Conservation (phyloP, 2,797 vertebrate species). For the Lycodopsis pacificus region DNA sequence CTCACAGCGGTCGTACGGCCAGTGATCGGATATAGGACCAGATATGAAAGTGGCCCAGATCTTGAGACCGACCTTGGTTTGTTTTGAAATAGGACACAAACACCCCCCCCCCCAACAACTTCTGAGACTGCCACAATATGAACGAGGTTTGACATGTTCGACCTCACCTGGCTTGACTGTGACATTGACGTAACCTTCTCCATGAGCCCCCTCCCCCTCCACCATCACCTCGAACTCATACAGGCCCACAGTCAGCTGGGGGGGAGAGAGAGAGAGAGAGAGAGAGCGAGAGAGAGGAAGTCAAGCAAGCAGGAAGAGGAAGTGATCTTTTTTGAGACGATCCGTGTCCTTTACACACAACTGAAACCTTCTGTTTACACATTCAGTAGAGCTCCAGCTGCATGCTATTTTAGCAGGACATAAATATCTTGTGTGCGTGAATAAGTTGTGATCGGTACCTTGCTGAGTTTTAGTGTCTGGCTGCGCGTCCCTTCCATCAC, state of each 20-base stretch:
- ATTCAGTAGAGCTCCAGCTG: slow-evolving; percentile 6
- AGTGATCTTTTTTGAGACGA: not conserved
- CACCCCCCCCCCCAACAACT: not conserved
- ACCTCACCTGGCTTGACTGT: slow-evolving; percentile 94
- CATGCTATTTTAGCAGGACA: slow-evolving; percentile 13
- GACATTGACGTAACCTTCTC: slow-evolving; percentile 96
- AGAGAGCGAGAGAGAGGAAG: not conserved
- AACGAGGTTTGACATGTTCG: not conserved
- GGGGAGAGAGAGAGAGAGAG: not conserved
- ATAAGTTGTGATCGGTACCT: slow-evolving; percentile 80
- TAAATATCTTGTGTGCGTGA: not conserved
- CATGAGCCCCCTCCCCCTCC: slow-evolving; percentile 86
- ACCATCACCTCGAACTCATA: slow-evolving; percentile 95
- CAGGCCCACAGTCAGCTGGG: slow-evolving; percentile 94
- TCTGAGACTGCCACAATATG: not conserved
- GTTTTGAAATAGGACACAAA: not conserved
- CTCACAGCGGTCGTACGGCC: too few species aligned
- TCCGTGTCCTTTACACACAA: not conserved
- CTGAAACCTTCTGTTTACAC: slow-evolving; percentile 8
- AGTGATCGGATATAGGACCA: too few species aligned
- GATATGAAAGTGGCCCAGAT: not conserved
- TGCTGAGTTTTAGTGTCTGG: slow-evolving; percentile 91
- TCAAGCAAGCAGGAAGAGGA: slow-evolving; percentile 16
- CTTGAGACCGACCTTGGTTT: not conserved
- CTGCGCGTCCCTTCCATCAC: slow-evolving; percentile 94